Conservation (phyloP, 2,113 vertebrate species). For the Tragulus kanchil region DNA sequence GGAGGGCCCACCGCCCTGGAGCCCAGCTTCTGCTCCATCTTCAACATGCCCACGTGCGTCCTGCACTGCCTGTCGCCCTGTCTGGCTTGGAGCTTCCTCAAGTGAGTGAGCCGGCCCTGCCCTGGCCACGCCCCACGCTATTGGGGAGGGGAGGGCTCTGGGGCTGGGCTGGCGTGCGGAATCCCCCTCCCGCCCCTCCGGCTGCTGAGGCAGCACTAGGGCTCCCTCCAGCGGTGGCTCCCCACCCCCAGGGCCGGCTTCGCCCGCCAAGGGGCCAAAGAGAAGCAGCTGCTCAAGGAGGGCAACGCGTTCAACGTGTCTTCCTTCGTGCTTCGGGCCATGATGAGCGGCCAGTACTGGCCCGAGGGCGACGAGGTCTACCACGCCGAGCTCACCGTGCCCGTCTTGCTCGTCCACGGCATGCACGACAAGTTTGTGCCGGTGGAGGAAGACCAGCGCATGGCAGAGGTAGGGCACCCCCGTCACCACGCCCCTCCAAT, state of each 20-base stretch:
- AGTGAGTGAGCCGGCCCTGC: slow-evolving; percentile 86
- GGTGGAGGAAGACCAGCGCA: slow-evolving; percentile 97
- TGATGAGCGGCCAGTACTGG: slow-evolving; percentile 99
- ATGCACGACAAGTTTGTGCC: slow-evolving; percentile 98
- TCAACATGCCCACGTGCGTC: slow-evolving; percentile 96
- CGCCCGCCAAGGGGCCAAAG: slow-evolving; percentile 97
- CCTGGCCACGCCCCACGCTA: background rate
- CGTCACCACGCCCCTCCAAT: background rate
- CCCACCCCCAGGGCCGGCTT: slow-evolving; percentile 92
- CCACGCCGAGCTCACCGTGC: slow-evolving; percentile 96
- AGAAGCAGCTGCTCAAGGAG: slow-evolving; percentile 97
- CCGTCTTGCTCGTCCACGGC: slow-evolving; percentile 96
- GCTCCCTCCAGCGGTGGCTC: background rate
- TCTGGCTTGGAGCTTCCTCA: slow-evolving; percentile 97
- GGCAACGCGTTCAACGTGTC: slow-evolving; percentile 98
- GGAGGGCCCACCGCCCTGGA: slow-evolving; percentile 97
- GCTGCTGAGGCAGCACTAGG: background rate
- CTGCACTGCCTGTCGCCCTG: slow-evolving; percentile 95
- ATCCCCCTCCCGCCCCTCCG: too few relatives aligned
- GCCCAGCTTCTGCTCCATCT: slow-evolving; percentile 97
- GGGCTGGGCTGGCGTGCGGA: background rate
- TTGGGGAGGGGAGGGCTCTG: background rate
- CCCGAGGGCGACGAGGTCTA: slow-evolving; percentile 98
- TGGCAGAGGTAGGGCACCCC: slow-evolving; percentile 92
- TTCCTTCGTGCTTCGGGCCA: slow-evolving; percentile 96